Percentiles rank a stretch among this genome's conserved stretches.
Conservation (phyloP, 2,113 vertebrate genomes). For the Microtus richardsoni region DNA sequence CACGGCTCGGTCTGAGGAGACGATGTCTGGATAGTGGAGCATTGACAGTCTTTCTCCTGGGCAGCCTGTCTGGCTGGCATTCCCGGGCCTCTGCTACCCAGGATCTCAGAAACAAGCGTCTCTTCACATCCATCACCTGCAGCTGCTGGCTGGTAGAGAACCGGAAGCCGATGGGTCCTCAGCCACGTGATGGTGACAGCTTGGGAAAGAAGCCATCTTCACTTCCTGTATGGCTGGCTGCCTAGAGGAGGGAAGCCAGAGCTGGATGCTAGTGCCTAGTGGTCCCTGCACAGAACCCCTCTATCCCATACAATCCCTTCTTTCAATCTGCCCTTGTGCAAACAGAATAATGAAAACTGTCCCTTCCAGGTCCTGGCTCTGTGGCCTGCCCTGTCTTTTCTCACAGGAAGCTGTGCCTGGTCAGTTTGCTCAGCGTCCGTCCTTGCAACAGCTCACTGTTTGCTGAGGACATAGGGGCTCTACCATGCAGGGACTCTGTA, state of each 20-base stretch:
- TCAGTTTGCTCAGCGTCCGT: no score
- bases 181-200: conserved; percentile 43
- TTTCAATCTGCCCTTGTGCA: neutral
- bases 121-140: neutral
- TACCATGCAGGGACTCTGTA: no score
- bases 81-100: rapidly evolving
- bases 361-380: neutral
- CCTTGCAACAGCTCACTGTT: neutral
- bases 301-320: neutral
- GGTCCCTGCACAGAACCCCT: conserved; percentile 42
- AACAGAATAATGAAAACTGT: neutral
- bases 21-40: neutral
- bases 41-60: rapidly evolving
- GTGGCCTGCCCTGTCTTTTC: neutral
- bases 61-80: no score
- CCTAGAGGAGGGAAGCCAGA: conserved; percentile 85
- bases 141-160: neutral
- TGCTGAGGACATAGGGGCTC: neutral
- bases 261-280: conserved; percentile 57
- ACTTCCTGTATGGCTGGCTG: conserved; percentile 92
- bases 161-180: conserved; percentile 87
- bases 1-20: neutral
- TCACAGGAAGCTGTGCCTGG: conserved; percentile 29
- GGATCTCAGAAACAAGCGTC: neutral
- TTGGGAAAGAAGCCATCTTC: conserved; percentile 85